Base-by-base conservation (phyloP, 2,888 invertebrate genomes). In the Epirrhoe alternata region DNA sequence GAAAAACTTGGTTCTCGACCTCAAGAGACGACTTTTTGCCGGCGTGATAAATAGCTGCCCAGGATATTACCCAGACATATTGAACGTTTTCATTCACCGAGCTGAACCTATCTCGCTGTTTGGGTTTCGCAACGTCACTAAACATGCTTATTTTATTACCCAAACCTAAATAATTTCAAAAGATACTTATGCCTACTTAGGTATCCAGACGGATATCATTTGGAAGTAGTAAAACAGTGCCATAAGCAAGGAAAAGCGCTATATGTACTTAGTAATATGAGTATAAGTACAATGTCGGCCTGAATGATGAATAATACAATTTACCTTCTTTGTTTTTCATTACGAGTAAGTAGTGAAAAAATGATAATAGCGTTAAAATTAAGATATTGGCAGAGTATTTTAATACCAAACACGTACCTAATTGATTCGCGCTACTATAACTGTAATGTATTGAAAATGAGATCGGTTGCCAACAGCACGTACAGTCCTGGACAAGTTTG, bases 401-500 rank as follows among this genome's bases (percentile, higher is more conserved):
- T 38, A 38, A 51, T 47, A 68, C 62, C 61, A 62, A 71, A 72
- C 72, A 69, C 68, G 70, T 70, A 69, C 59, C 68, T 72, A 74
- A 74, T 74, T 74, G 74, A 72, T 74, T 72, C 66, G 64, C 56
- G 56, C 62, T 59, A 55, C 67, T 61, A 71, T 73, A 73, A 64
- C 73, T 59, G 65, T 66, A 66, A 67, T 83, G 81, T 86, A 86
- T 86, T 78, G 83, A 81, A 55, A 68, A 68, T 74, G 76, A 78
- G 82, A 85, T 84, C 78, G 71, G 67, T 72, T 76, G 71, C 72
- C 70, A 74, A 73, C 57, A 77, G 76, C 80, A 82, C 83, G 83
- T 81, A 77, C 55, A 69, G 63, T 64, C 75, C 73, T 80, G 81
- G 82, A 81, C 81, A 85, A 86, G 81, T 85, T 74, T 64, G 56